A percentile compares a stretch with the other conserved stretches of the same genome.
phyloP scores from a whole-genome alignment of 2,888 invertebrate genomes.

The Amblyteles armatorius region DNA sequence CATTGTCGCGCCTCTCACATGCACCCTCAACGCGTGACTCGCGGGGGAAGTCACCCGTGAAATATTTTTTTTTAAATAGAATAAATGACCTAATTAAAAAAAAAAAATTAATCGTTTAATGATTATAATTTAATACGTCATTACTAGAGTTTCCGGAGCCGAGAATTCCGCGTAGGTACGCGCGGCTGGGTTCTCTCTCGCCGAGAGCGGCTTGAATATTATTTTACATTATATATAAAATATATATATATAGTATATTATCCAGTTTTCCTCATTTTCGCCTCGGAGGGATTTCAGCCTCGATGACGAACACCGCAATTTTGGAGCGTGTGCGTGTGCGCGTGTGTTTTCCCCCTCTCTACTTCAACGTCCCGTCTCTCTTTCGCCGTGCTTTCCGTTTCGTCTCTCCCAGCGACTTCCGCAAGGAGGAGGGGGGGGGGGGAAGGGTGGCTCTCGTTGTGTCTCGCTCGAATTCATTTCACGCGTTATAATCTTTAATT shows the following conservation, averaged over 20 bases:
- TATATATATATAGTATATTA: not conserved
- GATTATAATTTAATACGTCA: not conserved
- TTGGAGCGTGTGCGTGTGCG: not conserved
- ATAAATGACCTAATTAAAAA: not conserved
- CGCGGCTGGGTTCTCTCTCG: not conserved
- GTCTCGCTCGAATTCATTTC: conserved; percentile 79
- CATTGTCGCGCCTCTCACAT: no score
- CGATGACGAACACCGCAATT: conserved; percentile 8
- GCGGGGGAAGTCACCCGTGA: no score
- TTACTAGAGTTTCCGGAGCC: not conserved
- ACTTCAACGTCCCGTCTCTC: conserved; percentile 9
- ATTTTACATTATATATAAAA: no score
- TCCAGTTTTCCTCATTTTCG: conserved; percentile 24
- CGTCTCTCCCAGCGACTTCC: conserved; percentile 39
- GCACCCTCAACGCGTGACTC: no score
- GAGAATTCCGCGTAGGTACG: not conserved
- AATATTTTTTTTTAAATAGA: not conserved
- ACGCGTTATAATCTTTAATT: conserved; percentile 82
- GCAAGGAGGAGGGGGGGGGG: not conserved
- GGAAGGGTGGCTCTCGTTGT: conserved; percentile 48
- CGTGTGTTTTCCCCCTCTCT: conserved; percentile 1
- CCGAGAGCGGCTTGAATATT: not conserved
- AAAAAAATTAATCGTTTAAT: not conserved
- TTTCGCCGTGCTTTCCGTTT: conserved; percentile 31
- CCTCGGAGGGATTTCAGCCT: not conserved